A percentile compares a stretch with the other conserved stretches of the same genome.
Conservation (phyloP, 2,888 invertebrate species). For the Abrostola tripartita region DNA sequence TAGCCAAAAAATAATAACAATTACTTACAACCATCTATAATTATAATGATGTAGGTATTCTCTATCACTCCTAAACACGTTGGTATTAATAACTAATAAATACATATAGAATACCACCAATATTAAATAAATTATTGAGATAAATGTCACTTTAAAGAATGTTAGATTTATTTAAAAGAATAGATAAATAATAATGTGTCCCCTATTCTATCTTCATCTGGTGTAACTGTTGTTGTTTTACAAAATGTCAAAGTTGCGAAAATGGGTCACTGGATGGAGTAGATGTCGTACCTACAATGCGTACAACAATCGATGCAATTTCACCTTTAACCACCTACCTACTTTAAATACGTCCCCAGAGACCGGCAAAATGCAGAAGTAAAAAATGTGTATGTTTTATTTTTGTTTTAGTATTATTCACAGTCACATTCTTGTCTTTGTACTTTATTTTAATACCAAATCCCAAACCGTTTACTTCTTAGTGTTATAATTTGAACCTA, state of each 20-base stretch:
- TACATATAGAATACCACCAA: background rate
- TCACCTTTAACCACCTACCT: conserved; percentile 46
- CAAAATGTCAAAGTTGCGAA: conserved; percentile 79
- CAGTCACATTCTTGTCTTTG: conserved; percentile 31
- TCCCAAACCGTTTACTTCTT: background rate
- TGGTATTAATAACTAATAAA: background rate
- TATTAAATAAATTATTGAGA: background rate
- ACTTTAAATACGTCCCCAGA: conserved; percentile 38
- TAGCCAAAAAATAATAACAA: conserved; percentile 42
- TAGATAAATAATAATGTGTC: background rate
- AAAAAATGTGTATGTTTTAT: conserved; percentile 33
- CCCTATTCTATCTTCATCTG: background rate
- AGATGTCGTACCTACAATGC: conserved; percentile 76
- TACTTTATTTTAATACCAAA: conserved; percentile 27
- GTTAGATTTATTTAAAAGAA: background rate
- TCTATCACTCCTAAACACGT: background rate
- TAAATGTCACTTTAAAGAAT: background rate
- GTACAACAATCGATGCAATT: conserved; percentile 76
- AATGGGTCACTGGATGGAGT: conserved; percentile 78
- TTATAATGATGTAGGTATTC: background rate
- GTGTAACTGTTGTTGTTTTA: conserved; percentile 74
- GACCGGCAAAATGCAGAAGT: conserved; percentile 27
- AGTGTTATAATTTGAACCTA: conserved; percentile 26
- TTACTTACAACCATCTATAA: conserved; percentile 12
- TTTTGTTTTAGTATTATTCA: conserved; percentile 44